These are phyloP conservation scores for Sebastes minor DNA, from an alignment of 2,797 vertebrate species.

Conservation along the genomic window DNA sequence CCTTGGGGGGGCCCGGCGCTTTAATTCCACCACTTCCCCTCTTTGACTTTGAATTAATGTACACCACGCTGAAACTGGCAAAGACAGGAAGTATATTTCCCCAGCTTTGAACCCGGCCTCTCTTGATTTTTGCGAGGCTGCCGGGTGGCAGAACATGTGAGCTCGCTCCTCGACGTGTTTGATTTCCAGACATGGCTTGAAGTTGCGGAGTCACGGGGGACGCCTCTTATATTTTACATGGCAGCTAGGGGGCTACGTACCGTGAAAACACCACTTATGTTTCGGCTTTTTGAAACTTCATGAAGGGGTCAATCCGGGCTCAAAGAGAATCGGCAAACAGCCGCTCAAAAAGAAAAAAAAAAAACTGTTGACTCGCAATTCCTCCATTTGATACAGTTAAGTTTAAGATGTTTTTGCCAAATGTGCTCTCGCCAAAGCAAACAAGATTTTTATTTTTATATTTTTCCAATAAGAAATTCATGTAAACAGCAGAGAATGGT, in stretches of 20 bases:
- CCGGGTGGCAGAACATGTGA: constrained; percentile 41
- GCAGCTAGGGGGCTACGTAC: constrained; percentile 36
- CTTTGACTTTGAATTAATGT: constrained; percentile 71
- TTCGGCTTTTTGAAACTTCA: constrained; percentile 43
- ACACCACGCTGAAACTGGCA: constrained; percentile 44
- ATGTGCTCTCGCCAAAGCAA: constrained; percentile 7
- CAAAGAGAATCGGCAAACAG: constrained; percentile 57
- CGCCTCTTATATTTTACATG: constrained; percentile 58
- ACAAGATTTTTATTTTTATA: background rate
- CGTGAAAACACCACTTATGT: constrained; percentile 52
- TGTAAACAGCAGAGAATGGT: background rate
- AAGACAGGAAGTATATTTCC: constrained; percentile 52
- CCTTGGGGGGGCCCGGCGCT: constrained; percentile 10
- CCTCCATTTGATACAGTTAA: constrained; percentile 35
- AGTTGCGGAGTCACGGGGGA: constrained; percentile 45
- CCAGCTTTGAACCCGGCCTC: constrained; percentile 34
- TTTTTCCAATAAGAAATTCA: background rate
- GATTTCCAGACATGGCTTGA: constrained; percentile 61
- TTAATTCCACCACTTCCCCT: constrained; percentile 54
- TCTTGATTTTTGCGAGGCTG: constrained; percentile 41
- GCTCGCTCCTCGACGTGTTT: constrained; percentile 44
- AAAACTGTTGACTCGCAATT: constrained; percentile 31
- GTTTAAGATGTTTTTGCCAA: constrained; percentile 37
- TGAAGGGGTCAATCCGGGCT: constrained; percentile 40
- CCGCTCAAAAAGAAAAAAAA: constrained; percentile 6